phyloP scores from a whole-genome alignment of 1,140 invertebrate genomes.

The Saxidomus purpurata region DNA sequence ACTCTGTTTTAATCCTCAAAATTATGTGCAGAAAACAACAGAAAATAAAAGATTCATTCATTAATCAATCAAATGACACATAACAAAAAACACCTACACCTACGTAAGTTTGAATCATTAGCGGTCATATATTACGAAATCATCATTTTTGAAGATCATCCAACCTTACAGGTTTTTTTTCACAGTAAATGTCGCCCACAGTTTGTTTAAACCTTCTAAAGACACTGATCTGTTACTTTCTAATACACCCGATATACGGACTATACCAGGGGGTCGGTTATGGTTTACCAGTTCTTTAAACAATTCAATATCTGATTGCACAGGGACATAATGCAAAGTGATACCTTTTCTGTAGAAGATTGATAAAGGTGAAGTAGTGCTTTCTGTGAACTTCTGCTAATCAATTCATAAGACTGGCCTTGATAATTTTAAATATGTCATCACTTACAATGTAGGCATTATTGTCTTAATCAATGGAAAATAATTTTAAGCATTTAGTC shows the following conservation, averaged over 20 bases:
- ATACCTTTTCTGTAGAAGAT: too few species aligned
- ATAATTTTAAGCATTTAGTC: too few species aligned
- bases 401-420: background rate
- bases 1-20: background rate
- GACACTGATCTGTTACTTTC: too few species aligned
- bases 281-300: background rate
- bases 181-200: background rate
- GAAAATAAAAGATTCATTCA: background rate
- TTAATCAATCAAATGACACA: constrained; percentile 4
- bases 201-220: too few species aligned
- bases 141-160: background rate
- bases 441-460: background rate
- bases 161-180: background rate
- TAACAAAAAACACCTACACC: background rate
- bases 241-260: too few species aligned
- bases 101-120: background rate
- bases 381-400: background rate
- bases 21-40: background rate
- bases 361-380: background rate
- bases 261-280: background rate
- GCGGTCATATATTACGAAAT: too few species aligned
- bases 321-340: background rate
- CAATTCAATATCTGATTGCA: background rate
- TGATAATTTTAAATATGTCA: too few species aligned
- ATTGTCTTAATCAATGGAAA: too few species aligned